phyloP scores from a whole-genome alignment of 2,797 vertebrate species.

The Arctocebus calabarensis region DNA sequence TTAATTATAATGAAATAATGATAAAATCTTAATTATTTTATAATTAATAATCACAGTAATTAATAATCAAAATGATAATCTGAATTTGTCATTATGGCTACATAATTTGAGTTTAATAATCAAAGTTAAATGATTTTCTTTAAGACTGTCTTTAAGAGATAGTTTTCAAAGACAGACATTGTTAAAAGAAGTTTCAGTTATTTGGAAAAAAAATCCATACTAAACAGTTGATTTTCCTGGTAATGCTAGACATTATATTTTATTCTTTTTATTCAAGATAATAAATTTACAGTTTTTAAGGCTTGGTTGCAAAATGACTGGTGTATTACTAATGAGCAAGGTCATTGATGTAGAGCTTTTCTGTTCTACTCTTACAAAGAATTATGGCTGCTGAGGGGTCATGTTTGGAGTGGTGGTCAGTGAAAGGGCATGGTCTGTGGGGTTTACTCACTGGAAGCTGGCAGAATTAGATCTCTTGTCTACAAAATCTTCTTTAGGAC shows the following conservation, averaged over 20 bases:
- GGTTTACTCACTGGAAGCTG: neutral
- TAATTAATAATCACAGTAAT: too few relatives aligned
- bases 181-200: neutral
- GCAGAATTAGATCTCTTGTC: neutral
- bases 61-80: constrained; percentile 2
- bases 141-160: neutral
- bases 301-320: neutral
- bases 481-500: neutral
- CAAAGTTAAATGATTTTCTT: constrained; percentile 15
- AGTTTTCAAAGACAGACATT: neutral
- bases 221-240: neutral
- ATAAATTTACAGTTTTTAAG: neutral
- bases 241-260: constrained; percentile 9
- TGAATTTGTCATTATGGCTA: neutral
- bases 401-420: neutral
- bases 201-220: neutral
- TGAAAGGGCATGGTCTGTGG: neutral
- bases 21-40: too few relatives aligned
- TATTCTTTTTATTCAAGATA: neutral
- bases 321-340: neutral
- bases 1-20: too few relatives aligned
- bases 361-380: neutral
- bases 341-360: neutral
- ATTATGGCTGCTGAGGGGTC: neutral
- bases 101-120: neutral